Percentiles rank a stretch among this genome's conserved stretches.
Conservation (phyloP, 1,140 invertebrate species). For the Pogonus chalceus region DNA sequence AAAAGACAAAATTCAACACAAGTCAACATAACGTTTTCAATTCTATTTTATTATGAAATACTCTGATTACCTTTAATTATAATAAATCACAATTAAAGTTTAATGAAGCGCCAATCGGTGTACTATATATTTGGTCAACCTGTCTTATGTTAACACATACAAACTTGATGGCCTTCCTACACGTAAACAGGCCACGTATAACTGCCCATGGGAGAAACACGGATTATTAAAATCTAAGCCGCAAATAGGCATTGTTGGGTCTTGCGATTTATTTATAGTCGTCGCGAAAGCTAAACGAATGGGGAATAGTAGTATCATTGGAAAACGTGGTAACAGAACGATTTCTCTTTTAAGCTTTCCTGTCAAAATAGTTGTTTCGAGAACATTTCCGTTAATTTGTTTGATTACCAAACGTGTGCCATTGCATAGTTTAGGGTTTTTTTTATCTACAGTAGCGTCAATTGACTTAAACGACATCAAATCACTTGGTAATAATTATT, state of each 20-base stretch:
- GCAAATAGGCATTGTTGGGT: constrained; percentile 30
- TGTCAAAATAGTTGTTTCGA: constrained; percentile 36
- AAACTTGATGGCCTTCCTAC: constrained; percentile 29
- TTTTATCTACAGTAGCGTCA: constrained; percentile 28
- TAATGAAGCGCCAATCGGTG: too few species aligned
- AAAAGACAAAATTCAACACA: too few species aligned
- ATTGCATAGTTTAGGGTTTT: constrained; percentile 32
- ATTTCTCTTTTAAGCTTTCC: constrained; percentile 35
- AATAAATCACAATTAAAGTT: too few species aligned
- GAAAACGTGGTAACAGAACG: constrained; percentile 35
- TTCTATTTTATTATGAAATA: too few species aligned
- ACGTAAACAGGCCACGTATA: constrained; percentile 27
- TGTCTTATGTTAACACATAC: too few species aligned
- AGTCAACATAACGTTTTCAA: too few species aligned
- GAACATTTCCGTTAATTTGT: constrained; percentile 32
- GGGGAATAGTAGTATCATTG: constrained; percentile 38
- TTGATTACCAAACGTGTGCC: constrained; percentile 35
- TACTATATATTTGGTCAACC: too few species aligned
- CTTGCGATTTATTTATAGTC: constrained; percentile 45
- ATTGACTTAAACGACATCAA: constrained; percentile 31
- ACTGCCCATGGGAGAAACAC: constrained; percentile 31
- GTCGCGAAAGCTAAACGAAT: constrained; percentile 39
- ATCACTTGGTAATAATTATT: constrained; percentile 20
- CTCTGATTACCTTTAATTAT: too few species aligned
- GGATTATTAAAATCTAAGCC: constrained; percentile 27